Conservation (phyloP, 2,888 invertebrate genomes). For the Cosmia trapezina region DNA sequence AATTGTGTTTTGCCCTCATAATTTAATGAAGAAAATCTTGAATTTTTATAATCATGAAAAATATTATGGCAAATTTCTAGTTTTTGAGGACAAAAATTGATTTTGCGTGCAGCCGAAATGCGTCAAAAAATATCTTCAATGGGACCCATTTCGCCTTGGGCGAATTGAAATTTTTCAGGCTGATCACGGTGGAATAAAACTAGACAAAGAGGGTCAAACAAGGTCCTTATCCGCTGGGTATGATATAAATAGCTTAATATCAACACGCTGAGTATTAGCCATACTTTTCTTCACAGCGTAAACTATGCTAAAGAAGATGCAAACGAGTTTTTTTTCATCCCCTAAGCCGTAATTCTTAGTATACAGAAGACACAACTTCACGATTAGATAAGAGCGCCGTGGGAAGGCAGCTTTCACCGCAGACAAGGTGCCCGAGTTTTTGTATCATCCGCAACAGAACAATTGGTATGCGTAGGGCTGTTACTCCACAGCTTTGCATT, state of each 20-base stretch:
- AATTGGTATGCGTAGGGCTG: conserved; percentile 62
- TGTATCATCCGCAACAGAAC: conserved; percentile 70
- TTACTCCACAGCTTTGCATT: not conserved
- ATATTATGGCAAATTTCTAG: too few species aligned
- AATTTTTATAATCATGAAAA: too few species aligned
- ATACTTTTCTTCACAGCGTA: not conserved
- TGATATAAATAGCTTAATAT: too few species aligned
- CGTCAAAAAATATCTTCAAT: too few species aligned
- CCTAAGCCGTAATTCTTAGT: conserved; percentile 31
- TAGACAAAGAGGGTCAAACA: not conserved
- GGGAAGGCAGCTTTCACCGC: conserved; percentile 72
- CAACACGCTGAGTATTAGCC: too few species aligned
- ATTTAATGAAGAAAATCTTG: too few species aligned
- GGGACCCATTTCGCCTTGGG: too few species aligned
- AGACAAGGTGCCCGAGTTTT: conserved; percentile 69
- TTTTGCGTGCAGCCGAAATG: too few species aligned
- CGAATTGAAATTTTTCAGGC: not conserved
- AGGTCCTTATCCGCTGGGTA: too few species aligned
- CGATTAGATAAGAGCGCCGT: conserved; percentile 77
- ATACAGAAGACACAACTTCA: conserved; percentile 60
- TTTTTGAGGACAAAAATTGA: too few species aligned
- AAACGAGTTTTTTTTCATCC: conserved; percentile 33
- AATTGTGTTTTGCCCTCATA: too few species aligned
- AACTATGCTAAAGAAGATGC: not conserved
- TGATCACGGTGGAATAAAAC: not conserved